Evolutionary conservation across 1,140 invertebrate species (phyloP).

Genomic region (Phenacoccus solenopsis): DNA sequence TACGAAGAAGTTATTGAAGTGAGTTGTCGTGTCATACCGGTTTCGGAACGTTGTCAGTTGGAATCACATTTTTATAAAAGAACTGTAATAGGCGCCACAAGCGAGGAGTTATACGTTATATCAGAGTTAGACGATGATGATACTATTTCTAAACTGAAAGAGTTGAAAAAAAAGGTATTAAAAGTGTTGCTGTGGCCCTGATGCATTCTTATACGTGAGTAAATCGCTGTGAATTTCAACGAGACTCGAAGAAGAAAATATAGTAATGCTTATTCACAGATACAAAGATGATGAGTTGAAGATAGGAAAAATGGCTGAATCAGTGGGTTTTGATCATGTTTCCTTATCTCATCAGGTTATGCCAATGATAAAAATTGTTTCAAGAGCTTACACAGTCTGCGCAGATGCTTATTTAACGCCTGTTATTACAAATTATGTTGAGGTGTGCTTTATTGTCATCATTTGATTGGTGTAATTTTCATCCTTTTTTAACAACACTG

Average conservation of each 20-base stretch:
- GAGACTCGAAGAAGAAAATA: background rate
- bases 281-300: constrained; percentile 70
- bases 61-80: constrained; percentile 36
- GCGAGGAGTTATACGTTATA: constrained; percentile 57
- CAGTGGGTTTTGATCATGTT: constrained; percentile 80
- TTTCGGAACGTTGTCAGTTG: constrained; percentile 23
- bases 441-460: constrained; percentile 32
- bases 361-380: constrained; percentile 90
- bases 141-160: constrained; percentile 47
- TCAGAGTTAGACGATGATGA: constrained; percentile 47
- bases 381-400: constrained; percentile 70
- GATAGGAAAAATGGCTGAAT: constrained; percentile 67
- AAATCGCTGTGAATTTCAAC: background rate
- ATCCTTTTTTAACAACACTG: constrained; percentile 47
- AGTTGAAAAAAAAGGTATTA: constrained; percentile 60
- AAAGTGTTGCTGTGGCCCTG: constrained; percentile 85
- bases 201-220: constrained; percentile 89
- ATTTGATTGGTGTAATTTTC: constrained; percentile 1
- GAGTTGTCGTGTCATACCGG: constrained; percentile 75
- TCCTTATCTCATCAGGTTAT: constrained; percentile 90
- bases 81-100: constrained; percentile 51
- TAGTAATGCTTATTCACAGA: constrained; percentile 33
- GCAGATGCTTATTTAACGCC: constrained; percentile 97
- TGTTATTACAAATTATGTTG: constrained; percentile 80
- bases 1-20: constrained; percentile 87